Conservation (phyloP, 2,113 vertebrate species). For the Xiphias gladius region DNA sequence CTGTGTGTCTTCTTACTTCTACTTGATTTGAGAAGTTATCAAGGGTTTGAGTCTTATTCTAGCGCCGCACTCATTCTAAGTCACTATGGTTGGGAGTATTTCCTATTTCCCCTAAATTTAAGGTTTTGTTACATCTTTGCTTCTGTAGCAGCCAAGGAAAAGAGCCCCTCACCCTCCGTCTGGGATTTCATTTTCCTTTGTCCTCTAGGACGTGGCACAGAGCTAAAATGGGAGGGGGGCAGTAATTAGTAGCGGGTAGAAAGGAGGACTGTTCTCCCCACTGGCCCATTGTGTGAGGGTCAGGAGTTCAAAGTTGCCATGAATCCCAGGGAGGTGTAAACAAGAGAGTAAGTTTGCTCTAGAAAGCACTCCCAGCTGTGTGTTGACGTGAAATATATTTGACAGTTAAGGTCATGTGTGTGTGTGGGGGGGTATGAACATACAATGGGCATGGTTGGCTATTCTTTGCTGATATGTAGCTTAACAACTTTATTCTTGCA, state of each 20-base stretch:
- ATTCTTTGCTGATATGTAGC: not conserved
- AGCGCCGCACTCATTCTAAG: not conserved
- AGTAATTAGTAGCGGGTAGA: slow-evolving; percentile 42
- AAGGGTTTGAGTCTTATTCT: not conserved
- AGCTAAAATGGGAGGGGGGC: not conserved
- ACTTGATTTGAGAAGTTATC: not conserved
- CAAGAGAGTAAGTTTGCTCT: slow-evolving; percentile 21
- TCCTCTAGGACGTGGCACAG: slow-evolving; percentile 31
- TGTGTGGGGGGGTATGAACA: not conserved
- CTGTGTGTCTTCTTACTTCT: not conserved
- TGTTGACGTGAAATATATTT: slow-evolving; percentile 55
- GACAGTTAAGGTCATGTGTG: slow-evolving; percentile 61
- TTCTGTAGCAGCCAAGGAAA: not conserved
- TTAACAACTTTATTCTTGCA: not conserved
- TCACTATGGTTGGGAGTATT: not conserved
- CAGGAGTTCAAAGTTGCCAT: slow-evolving; percentile 60
- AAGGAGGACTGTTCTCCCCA: not conserved
- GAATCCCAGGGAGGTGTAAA: slow-evolving; percentile 38
- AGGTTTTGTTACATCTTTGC: not conserved
- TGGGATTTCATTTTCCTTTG: slow-evolving; percentile 32
- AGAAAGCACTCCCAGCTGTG: slow-evolving; percentile 61
- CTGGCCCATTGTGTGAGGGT: slow-evolving; percentile 19
- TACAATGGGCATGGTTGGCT: not conserved
- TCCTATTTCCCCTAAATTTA: not conserved
- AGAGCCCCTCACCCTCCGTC: slow-evolving; percentile 24